Evolutionary conservation across 2,797 vertebrate genomes (phyloP).

Genomic region (Girardinus metallicus): DNA sequence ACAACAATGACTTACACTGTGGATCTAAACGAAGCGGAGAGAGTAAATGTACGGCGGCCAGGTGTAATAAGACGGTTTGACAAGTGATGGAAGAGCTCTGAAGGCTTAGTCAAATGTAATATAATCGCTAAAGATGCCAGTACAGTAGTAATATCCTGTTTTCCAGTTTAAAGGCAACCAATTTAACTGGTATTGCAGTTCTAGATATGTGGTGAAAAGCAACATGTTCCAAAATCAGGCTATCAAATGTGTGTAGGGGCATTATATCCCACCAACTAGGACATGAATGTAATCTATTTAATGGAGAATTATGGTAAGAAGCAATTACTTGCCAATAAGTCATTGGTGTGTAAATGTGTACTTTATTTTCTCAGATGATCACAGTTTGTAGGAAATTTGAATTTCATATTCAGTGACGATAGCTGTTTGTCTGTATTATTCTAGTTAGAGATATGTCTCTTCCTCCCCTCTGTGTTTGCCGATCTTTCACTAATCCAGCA

Average conservation of each 20-base stretch:
- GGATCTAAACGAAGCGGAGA: constrained; percentile 11
- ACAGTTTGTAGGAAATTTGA: background rate
- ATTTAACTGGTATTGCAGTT: background rate
- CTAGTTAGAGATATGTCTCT: background rate
- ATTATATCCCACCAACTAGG: background rate
- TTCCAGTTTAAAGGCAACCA: background rate
- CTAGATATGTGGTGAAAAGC: background rate
- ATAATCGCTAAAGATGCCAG: background rate
- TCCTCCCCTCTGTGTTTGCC: background rate
- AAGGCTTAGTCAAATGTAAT: constrained; percentile 13
- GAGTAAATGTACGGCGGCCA: constrained; percentile 11
- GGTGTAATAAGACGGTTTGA: background rate
- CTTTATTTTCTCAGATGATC: background rate
- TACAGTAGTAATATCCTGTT: background rate
- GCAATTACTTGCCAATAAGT: background rate
- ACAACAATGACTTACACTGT: constrained; percentile 16
- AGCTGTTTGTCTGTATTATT: background rate
- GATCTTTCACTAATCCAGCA: background rate
- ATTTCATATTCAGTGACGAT: background rate
- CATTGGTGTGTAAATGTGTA: background rate
- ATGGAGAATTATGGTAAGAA: background rate
- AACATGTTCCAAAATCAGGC: background rate
- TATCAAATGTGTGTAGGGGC: background rate
- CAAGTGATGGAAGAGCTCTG: background rate
- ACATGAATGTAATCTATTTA: background rate